These are phyloP conservation scores for Morelia viridis DNA, from an alignment of 2,797 vertebrate genomes.

Conservation along the genomic window DNA sequence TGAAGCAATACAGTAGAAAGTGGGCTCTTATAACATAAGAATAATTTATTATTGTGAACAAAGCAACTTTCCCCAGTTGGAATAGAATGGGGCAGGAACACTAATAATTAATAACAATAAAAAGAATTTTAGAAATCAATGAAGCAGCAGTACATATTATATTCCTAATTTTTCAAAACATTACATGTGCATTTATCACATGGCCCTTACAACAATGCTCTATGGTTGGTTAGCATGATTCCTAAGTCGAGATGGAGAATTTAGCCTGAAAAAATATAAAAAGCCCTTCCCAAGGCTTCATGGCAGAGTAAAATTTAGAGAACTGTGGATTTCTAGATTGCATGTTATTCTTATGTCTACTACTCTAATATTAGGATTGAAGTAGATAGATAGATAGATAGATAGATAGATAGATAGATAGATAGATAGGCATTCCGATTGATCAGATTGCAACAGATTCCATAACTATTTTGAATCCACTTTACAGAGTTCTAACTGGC, in stretches of 20 bases:
- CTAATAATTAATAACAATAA: background rate
- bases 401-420: too few relatives aligned
- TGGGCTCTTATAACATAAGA: background rate
- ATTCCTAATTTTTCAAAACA: background rate
- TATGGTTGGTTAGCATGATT: background rate
- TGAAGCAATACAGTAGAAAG: background rate
- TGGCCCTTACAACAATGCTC: background rate
- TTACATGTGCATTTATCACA: background rate
- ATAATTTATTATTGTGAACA: background rate
- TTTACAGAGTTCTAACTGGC: background rate
- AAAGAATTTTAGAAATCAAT: too few relatives aligned
- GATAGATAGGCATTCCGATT: background rate
- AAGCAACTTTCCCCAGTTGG: background rate
- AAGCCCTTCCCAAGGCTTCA: too few relatives aligned
- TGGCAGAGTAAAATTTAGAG: background rate
- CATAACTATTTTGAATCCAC: background rate
- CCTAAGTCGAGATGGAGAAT: background rate
- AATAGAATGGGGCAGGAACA: background rate
- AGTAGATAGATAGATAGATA: too few relatives aligned
- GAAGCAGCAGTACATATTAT: background rate
- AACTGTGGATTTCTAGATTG: background rate
- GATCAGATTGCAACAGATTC: background rate
- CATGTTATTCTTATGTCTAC: too few relatives aligned
- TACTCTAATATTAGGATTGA: too few relatives aligned
- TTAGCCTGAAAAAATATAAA: background rate